Percentiles rank a stretch among this genome's conserved stretches.
phyloP scores from a whole-genome alignment of 2,797 vertebrate genomes.

The Pteronotus mesoamericanus region DNA sequence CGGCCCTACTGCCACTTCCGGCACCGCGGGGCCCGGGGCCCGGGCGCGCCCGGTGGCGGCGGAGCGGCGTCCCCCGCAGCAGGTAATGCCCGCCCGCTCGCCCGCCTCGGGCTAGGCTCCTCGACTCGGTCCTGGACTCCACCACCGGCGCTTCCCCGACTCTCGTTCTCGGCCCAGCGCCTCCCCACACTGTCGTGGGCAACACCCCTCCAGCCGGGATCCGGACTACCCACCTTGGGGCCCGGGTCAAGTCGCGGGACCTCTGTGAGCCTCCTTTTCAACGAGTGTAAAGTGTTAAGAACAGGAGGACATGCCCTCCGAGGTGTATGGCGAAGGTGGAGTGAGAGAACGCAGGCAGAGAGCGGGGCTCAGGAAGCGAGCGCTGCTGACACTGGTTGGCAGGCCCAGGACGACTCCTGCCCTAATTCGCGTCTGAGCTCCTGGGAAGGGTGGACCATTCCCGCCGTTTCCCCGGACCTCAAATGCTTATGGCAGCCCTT shows the following conservation, averaged over 20 bases:
- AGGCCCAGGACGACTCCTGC: not conserved
- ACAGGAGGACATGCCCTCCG: accelerated
- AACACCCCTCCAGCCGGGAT: not conserved
- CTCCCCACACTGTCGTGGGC: not conserved
- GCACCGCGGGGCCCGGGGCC: constrained; percentile 83
- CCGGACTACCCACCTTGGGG: not conserved
- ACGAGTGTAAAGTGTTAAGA: not conserved
- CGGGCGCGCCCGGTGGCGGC: constrained; percentile 51
- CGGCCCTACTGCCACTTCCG: constrained; percentile 98
- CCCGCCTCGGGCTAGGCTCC: not conserved
- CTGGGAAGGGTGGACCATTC: accelerated
- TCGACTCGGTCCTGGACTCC: not conserved
- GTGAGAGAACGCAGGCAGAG: not conserved
- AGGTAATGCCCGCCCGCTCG: constrained; percentile 68
- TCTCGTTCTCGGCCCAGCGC: not conserved
- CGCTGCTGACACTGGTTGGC: not conserved
- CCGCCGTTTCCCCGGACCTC: not conserved
- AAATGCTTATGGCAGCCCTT: not conserved
- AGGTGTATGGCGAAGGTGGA: not conserved
- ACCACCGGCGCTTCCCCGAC: too few species aligned
- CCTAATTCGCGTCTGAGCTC: too few species aligned
- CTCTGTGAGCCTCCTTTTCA: not conserved
- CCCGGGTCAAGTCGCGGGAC: not conserved
- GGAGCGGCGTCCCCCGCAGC: constrained; percentile 59
- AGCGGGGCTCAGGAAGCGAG: not conserved